A percentile compares a stretch with the other conserved stretches of the same genome.
Evolutionary conservation across 2,113 vertebrate genomes (phyloP).

Genomic region (Sterna hirundo): DNA sequence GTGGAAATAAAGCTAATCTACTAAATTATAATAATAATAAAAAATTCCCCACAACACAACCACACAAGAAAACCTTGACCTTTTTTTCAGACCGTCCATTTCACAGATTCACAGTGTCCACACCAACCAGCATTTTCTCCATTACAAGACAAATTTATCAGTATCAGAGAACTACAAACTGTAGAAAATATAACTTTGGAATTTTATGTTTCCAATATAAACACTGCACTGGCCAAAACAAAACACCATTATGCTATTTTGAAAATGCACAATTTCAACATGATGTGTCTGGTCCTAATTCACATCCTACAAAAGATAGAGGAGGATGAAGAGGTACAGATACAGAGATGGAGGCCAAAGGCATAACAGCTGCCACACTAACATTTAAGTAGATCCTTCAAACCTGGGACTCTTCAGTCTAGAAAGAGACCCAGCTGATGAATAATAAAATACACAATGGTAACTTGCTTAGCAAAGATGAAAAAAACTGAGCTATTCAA

Average conservation of each 20-base stretch:
- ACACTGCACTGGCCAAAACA: not conserved
- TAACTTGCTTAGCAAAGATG: not conserved
- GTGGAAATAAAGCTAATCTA: not conserved
- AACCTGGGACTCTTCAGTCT: not conserved
- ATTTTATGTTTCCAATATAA: not conserved
- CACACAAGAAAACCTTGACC: not conserved
- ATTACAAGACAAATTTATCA: not conserved
- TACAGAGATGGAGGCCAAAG: not conserved
- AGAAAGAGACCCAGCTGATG: not conserved
- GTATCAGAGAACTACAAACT: not conserved
- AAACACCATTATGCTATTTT: not conserved
- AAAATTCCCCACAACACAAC: not conserved
- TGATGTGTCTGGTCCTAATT: not conserved
- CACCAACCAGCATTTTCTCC: not conserved
- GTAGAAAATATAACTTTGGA: not conserved
- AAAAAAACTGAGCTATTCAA: not conserved
- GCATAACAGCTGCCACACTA: not conserved
- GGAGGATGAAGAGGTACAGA: not conserved
- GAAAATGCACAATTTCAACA: not conserved
- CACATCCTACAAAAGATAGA: not conserved
- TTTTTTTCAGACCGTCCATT: not conserved
- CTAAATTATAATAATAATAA: not conserved
- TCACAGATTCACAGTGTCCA: not conserved
- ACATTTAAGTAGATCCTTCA: not conserved
- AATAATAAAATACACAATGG: not conserved